A percentile compares a stretch with the other conserved stretches of the same genome.
Conservation (phyloP, 2,888 invertebrate species). For the Amaurobius ferox region DNA sequence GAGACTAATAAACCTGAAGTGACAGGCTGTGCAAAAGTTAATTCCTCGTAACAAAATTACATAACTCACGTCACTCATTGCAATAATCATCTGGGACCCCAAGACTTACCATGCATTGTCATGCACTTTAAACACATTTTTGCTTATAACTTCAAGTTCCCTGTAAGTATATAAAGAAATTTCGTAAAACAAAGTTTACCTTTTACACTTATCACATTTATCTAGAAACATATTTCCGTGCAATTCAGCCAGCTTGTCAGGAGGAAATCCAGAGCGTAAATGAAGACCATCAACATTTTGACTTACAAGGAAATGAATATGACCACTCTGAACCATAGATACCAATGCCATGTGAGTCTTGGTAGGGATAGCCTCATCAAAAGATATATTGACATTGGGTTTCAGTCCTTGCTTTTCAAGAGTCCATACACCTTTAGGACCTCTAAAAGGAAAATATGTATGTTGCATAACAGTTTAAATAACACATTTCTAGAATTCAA, state of each 20-base stretch:
- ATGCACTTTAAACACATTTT: too few relatives aligned
- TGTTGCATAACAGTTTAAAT: too few relatives aligned
- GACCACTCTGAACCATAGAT: constrained; percentile 80
- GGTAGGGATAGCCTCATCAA: constrained; percentile 93
- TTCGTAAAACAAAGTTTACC: constrained; percentile 80
- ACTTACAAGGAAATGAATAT: constrained; percentile 88
- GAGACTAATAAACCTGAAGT: too few relatives aligned
- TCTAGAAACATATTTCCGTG: constrained; percentile 99
- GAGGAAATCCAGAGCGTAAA: constrained; percentile 89
- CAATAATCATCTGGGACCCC: too few relatives aligned
- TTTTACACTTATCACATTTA: constrained; percentile 89
- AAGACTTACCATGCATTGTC: too few relatives aligned
- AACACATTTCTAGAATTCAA: too few relatives aligned
- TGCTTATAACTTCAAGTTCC: too few relatives aligned
- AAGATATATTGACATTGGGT: constrained; percentile 89
- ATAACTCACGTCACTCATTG: too few relatives aligned
- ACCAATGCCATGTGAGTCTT: constrained; percentile 95
- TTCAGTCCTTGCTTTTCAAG: constrained; percentile 91
- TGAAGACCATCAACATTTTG: constrained; percentile 99
- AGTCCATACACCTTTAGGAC: constrained; percentile 97
- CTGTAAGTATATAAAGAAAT: too few relatives aligned
- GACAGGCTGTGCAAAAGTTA: too few relatives aligned
- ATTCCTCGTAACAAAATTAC: too few relatives aligned
- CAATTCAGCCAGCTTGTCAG: constrained; percentile 90
- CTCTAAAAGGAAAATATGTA: constrained; percentile 80